These are phyloP conservation scores for Torymus tubicola DNA, from an alignment of 2,888 invertebrate species.

Conservation along the genomic window DNA sequence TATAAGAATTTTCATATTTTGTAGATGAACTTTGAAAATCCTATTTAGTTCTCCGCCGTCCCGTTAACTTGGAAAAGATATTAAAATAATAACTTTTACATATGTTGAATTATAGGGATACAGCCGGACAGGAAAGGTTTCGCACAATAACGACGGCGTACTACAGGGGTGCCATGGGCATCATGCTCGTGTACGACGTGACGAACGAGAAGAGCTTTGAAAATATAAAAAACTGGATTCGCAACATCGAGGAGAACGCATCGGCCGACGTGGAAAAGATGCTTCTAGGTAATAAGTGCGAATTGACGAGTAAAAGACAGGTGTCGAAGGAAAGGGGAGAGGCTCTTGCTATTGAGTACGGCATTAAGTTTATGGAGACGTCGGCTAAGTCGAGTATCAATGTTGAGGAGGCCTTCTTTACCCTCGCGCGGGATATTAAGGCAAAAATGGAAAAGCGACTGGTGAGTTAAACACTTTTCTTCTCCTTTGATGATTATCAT, in stretches of 20 bases:
- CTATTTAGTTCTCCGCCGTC: no score
- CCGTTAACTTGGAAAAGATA: no score
- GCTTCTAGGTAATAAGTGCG: constrained; percentile 97
- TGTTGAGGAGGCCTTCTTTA: constrained; percentile 57
- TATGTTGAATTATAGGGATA: constrained; percentile 85
- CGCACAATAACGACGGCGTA: constrained; percentile 99
- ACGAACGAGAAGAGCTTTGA: constrained; percentile 99
- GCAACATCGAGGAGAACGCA: constrained; percentile 99
- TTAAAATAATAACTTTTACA: no score
- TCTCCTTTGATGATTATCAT: constrained; percentile 5
- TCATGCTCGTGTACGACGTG: constrained; percentile 99
- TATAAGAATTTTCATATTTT: no score
- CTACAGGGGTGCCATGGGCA: constrained; percentile 99
- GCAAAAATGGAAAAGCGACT: constrained; percentile 94
- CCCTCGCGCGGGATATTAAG: constrained; percentile 79
- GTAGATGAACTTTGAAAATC: no score
- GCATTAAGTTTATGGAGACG: constrained; percentile 99
- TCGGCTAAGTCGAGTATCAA: constrained; percentile 94
- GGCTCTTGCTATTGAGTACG: constrained; percentile 97
- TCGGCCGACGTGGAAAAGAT: constrained; percentile 99
- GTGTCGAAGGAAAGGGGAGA: constrained; percentile 57
- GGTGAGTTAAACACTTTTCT: constrained; percentile 80
- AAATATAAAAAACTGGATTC: constrained; percentile 99
- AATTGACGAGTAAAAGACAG: constrained; percentile 52
- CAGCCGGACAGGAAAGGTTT: constrained; percentile 99